Conservation (phyloP, 2,797 vertebrate species). For the Ceryle rudis region DNA sequence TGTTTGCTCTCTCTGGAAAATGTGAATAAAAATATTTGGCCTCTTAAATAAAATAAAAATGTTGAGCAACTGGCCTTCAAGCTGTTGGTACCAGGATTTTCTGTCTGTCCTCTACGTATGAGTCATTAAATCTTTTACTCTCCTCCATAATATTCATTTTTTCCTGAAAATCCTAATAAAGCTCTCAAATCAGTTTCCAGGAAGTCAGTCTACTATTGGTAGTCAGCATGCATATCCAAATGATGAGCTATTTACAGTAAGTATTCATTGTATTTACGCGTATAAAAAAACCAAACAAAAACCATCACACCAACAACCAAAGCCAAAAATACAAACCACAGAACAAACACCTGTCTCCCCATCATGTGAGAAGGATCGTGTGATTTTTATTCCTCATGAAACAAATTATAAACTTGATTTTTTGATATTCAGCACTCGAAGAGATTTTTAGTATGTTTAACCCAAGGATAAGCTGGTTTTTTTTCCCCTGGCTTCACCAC, state of each 20-base stretch:
- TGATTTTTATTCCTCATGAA: not conserved
- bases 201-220: not conserved
- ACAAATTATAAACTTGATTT: not conserved
- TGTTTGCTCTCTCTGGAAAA: not conserved
- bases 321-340: not conserved
- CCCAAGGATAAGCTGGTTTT: not conserved
- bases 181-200: not conserved
- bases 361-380: not conserved
- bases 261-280: not conserved
- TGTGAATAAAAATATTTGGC: not conserved
- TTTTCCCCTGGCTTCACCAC: accelerated
- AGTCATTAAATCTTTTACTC: not conserved
- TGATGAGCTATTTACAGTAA: not conserved
- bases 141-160: not conserved
- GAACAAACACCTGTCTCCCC: not conserved
- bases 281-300: not conserved
- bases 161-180: not conserved
- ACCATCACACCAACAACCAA: too few species aligned
- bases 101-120: not conserved
- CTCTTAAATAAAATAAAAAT: not conserved
- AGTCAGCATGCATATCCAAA: not conserved
- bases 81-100: not conserved
- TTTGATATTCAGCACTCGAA: not conserved
- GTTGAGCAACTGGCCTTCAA: not conserved
- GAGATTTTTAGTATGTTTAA: not conserved